Base-by-base conservation (phyloP, 1,140 invertebrate species). In the Scylla paramamosain region DNA sequence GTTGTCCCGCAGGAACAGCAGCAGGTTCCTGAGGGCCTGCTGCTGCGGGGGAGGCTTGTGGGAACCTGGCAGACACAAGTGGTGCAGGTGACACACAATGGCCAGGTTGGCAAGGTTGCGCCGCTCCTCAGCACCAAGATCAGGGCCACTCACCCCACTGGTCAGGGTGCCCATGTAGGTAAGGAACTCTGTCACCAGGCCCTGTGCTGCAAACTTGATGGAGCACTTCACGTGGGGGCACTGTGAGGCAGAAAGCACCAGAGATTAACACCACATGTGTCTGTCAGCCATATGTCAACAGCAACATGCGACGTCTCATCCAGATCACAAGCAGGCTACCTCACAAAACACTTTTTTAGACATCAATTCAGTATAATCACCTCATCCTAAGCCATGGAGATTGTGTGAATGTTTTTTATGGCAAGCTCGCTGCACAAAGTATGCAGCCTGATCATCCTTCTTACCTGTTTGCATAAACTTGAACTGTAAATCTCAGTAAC, bases 131-230 rank as follows among this genome's bases (percentile, higher is more conserved):
- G 97, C 97, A 59, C 97, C 97, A 95, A 98, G 97, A 93, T 98
- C 98, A 77, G 96, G 96, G 32, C 97, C 95, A 97, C 97, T 96
- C 97, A 97, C 96, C 97, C 97, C 96, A 96, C 97, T 96, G 97
- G 97, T 96, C 96, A 98, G 95, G 97, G 97, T 96, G 90, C 97
- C 97, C 2, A 98, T 97, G 96, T 97, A 98, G 92, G 97, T 97
- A 93, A 98, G 97, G 77, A 98, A 97, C 96, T 98, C 98, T 77
- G 97, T 97, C 14, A 98, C 98, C 96, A 98, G 97, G 4, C 98
- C 98, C 96, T 97, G 97, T 87, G 98, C 97, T 93, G 98, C 98
- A 96, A 98, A 97, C 97, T 98, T 98, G 29, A 98, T 97, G 25
- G 98, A 98, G 95, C 98, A 97, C 96, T 98, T 98, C 86, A 98